Evolutionary conservation across 2,888 invertebrate genomes (phyloP), one percentile per base, ranked within the genome.

Genomic region (Ptychoptera albimana): DNA sequence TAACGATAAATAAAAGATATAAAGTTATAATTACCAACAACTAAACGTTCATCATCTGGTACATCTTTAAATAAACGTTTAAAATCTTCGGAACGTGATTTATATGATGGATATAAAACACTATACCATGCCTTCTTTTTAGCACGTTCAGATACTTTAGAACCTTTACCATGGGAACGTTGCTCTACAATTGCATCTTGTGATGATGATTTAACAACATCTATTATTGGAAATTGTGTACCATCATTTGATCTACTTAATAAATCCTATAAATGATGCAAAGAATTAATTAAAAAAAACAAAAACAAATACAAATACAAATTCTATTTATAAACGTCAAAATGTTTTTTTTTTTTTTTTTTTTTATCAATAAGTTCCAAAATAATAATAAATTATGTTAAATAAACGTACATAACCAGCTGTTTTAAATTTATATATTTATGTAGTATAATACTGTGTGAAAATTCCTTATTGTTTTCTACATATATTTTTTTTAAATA

Each of bases 1-100:
- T n/a, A 23, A 23, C 3, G 23, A 23, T 23, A 23, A 23, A 23
- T 5, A 5, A 5, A 23, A 23, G 23, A 5, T 23, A 23, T 23
- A 23, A 23, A 23, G 3, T 14, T 11, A 47, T 54, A 66, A 76
- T 72, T 63, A 92, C 93, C 94, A 54, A 93, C 92, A 61, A 94
- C 82, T 51, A 94, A 76, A 54, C 92, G 72, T 63, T 94, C 93
- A 56, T 91, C 88, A 48, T 79, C 77, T 1, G 93, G 92, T 50
- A 94, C 75, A 47, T 88, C 87, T 62, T 87, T 89, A 65, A 96
- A 96, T 49, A 91, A 77, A 58, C 83, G 74, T 60, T 84, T 89
- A 64, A 93, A 94, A 66, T 94, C 92, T 55, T 88, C 88, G 5
- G 85, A 84, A 53, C 89, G 75, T 48, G 88, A 88, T 68, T 94